phyloP scores from a whole-genome alignment of 2,113 vertebrate genomes.

The Ceyx margarethae region DNA sequence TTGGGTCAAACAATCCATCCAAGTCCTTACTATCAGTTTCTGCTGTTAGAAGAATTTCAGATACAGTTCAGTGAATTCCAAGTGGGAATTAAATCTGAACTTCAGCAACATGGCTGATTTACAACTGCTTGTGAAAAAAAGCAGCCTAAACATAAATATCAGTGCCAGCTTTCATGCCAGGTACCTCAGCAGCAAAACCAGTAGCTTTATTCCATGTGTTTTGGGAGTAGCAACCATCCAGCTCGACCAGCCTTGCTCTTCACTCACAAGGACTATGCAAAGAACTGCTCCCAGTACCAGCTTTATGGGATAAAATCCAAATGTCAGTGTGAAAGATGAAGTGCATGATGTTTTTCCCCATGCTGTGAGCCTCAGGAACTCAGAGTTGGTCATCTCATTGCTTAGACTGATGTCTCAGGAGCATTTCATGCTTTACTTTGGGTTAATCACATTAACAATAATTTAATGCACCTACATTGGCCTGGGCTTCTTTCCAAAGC shows the following conservation, averaged over 20 bases:
- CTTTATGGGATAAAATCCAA: not conserved
- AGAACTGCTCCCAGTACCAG: not conserved
- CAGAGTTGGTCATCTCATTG: not conserved
- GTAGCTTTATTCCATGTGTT: not conserved
- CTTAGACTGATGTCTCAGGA: slow-evolving; percentile 15
- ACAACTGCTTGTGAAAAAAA: not conserved
- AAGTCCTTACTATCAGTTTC: not conserved
- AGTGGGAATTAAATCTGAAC: not conserved
- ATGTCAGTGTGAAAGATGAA: not conserved
- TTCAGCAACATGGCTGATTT: not conserved
- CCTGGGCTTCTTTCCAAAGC: slow-evolving; percentile 49
- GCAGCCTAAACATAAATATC: not conserved
- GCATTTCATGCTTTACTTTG: slow-evolving; percentile 23
- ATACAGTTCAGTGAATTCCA: not conserved
- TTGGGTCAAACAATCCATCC: not conserved
- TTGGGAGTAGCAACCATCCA: not conserved
- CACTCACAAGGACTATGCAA: not conserved
- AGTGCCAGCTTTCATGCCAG: not conserved
- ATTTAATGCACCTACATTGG: not conserved
- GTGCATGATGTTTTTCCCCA: not conserved
- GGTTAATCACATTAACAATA: slow-evolving; percentile 42
- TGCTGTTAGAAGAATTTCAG: not conserved
- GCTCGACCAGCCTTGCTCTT: not conserved
- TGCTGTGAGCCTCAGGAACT: not conserved
- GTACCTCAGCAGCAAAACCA: not conserved